Percentiles rank a stretch among this genome's conserved stretches.
Evolutionary conservation across 1,140 invertebrate genomes (phyloP).

Genomic region (Ips typographus): DNA sequence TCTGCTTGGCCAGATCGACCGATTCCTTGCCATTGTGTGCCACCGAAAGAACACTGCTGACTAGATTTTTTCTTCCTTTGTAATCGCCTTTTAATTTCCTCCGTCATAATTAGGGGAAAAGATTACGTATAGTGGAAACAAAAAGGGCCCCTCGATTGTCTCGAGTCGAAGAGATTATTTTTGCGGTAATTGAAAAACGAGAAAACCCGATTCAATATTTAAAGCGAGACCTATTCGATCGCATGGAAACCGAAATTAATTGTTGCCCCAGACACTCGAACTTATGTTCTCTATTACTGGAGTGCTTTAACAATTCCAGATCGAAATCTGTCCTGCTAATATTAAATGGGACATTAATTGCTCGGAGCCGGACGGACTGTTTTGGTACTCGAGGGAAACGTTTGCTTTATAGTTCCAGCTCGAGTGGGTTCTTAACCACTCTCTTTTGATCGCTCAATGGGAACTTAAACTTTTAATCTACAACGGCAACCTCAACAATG

Average conservation of each 20-base stretch:
- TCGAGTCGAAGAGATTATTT: too few species aligned
- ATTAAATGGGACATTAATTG: too few species aligned
- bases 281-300: conserved; percentile 2
- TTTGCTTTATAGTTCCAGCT: too few species aligned
- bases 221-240: background rate
- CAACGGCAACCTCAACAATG: too few species aligned
- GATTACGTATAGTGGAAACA: background rate
- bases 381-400: too few species aligned
- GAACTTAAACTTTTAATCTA: too few species aligned
- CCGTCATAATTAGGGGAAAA: conserved; percentile 9
- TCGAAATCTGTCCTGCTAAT: background rate
- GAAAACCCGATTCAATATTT: background rate
- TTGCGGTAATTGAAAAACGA: too few species aligned
- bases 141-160: too few species aligned
- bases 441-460: too few species aligned
- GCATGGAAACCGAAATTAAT: background rate
- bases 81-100: conserved; percentile 18
- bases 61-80: conserved; percentile 16
- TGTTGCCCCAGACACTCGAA: background rate
- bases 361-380: too few species aligned
- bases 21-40: conserved; percentile 12
- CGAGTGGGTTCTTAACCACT: too few species aligned
- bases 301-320: background rate
- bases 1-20: conserved; percentile 16
- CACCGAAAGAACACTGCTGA: conserved; percentile 19